These are phyloP conservation scores for Theodoxus fluviatilis DNA, from an alignment of 2,888 invertebrate species.

Conservation along the genomic window DNA sequence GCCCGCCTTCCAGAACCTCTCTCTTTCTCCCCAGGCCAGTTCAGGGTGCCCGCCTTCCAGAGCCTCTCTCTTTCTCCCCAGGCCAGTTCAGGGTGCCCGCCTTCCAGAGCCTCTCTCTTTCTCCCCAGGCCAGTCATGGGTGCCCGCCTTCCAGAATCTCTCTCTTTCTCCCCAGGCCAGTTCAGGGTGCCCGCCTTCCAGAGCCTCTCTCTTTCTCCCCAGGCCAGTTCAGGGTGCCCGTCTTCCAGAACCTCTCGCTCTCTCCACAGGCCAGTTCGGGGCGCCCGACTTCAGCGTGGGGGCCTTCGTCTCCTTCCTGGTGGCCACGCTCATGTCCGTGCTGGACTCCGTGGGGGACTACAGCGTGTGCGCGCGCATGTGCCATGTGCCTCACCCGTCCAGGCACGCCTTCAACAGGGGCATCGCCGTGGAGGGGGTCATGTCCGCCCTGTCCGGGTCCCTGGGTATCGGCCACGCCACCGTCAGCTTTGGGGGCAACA, in stretches of 20 bases:
- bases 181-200: conserved; percentile 48
- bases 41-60: no score
- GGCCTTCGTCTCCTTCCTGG: conserved; percentile 49
- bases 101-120: no score
- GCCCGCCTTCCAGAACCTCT: no score
- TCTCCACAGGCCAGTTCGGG: conserved; percentile 48
- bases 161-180: conserved; percentile 32
- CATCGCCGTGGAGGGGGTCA: conserved; percentile 77
- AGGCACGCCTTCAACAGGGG: conserved; percentile 82
- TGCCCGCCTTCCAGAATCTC: not conserved
- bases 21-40: no score
- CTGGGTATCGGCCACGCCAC: conserved; percentile 88
- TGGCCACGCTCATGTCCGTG: conserved; percentile 52
- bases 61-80: no score
- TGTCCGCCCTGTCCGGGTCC: conserved; percentile 81
- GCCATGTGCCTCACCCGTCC: conserved; percentile 81
- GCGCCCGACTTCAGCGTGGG: conserved; percentile 42
- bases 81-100: no score
- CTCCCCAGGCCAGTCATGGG: no score
- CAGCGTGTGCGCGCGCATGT: conserved; percentile 78
- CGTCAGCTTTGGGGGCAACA: conserved; percentile 88
- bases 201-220: no score
- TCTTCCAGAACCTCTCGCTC: not conserved
- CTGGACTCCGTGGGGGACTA: conserved; percentile 78
- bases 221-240: no score